Base-by-base conservation (phyloP, 2,888 invertebrate species). In the Hirtodrosophila histrioides region DNA sequence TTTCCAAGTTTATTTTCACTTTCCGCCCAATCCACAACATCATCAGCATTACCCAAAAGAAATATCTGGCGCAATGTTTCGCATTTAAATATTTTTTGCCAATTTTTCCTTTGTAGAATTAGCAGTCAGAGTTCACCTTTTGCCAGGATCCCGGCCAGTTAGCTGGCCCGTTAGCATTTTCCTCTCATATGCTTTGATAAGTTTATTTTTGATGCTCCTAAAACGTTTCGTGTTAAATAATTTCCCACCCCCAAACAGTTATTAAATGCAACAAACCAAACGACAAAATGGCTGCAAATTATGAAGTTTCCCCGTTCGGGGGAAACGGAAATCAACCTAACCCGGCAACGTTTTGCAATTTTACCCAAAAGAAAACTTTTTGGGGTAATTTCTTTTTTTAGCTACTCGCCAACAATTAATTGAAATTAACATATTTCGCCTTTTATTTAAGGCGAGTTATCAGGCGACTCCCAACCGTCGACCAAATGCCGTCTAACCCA, bases 361-460 rank as follows among this genome's bases (percentile, higher is more conserved):
- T 29, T 17, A 35, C 31, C 11, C 40, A 29, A 29, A 23, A 17
- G 12, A 41, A 54, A 69, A 60, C 51, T 65, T 58, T 31, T 70
- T 66, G 37, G 53, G 44, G 45, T 17, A 60, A 44, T 60, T 84
- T 51, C 29, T 49, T 61, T 57, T 65, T 63, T 64, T 41, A 50
- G 44, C 69, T 65, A 65, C 31, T 46, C 60, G 63, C 81, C 57
- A 73, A 75, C 85, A 83, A 85, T 83, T 83, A 83, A 83, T 83
- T 87, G 85, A 87, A 83, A 83, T 86, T 84, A 87, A 87, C 82
- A 83, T 83, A 78, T 83, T 83, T 86, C 62, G 66, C 67, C 69
- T 75, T 86, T 78, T 78, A 78, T 86, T 86, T 49, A 79, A 82
- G 75, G 68, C 79, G 74, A 82, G 65, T 66, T 75, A 66, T 53